Percentiles rank a stretch among this genome's conserved stretches.
These are phyloP conservation scores for Furnarius figulus DNA, from an alignment of 2,113 vertebrate species.

Conservation along the genomic window DNA sequence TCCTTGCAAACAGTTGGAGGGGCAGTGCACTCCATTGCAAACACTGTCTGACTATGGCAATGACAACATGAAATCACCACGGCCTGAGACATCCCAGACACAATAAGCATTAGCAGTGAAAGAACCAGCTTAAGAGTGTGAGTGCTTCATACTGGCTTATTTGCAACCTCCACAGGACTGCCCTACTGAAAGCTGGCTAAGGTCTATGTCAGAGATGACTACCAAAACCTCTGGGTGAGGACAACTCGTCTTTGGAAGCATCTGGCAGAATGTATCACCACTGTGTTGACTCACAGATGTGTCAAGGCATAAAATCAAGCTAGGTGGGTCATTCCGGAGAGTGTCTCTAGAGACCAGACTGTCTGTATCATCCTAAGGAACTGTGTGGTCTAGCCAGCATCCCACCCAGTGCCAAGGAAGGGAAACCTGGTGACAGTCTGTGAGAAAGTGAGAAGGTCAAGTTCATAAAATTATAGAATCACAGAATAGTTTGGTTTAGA, in stretches of 20 bases:
- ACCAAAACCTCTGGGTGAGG: neutral
- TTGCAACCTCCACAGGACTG: accelerated
- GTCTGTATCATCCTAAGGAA: neutral
- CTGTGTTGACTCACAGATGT: slow-evolving; percentile 20
- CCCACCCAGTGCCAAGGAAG: neutral
- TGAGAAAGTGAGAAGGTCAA: neutral
- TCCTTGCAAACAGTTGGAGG: neutral
- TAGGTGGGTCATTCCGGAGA: neutral
- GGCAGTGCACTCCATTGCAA: neutral
- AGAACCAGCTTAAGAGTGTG: neutral
- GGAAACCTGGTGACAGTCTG: neutral
- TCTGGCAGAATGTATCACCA: slow-evolving; percentile 34
- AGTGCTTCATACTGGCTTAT: neutral
- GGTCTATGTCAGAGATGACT: slow-evolving; percentile 29
- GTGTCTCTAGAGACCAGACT: neutral
- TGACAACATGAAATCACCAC: neutral
- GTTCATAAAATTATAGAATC: neutral
- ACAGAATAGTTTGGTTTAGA: neutral
- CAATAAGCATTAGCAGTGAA: neutral
- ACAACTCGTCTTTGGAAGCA: neutral
- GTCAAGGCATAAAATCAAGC: slow-evolving; percentile 13
- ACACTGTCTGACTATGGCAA: neutral
- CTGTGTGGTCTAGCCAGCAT: neutral
- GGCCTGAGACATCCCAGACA: neutral
- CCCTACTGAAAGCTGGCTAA: neutral